Percentiles rank a stretch among this genome's conserved stretches.
phyloP scores from a whole-genome alignment of 1,140 invertebrate genomes.

The Vanessa tameamea region DNA sequence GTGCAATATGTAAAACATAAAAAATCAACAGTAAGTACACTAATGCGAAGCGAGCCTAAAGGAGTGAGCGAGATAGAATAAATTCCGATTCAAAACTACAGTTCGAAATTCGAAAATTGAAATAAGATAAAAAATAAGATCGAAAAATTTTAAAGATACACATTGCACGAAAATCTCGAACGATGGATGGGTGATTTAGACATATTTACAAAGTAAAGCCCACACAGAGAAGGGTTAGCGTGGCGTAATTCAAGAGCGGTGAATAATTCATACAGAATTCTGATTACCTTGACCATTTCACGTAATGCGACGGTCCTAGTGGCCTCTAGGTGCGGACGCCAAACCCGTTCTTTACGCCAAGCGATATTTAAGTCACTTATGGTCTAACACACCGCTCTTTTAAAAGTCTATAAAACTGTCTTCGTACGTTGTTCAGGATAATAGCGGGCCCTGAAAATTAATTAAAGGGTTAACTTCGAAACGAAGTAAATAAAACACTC shows the following conservation, averaged over 20 bases:
- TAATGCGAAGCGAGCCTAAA: slow-evolving; percentile 35
- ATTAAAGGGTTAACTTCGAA: slow-evolving; percentile 51
- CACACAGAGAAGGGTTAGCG: slow-evolving; percentile 74
- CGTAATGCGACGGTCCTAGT: slow-evolving; percentile 58
- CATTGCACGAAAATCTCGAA: slow-evolving; percentile 39
- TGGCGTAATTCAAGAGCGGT: slow-evolving; percentile 63
- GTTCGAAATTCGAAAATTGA: slow-evolving; percentile 40
- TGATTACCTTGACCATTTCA: slow-evolving; percentile 80
- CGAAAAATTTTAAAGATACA: slow-evolving; percentile 1
- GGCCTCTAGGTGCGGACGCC: slow-evolving; percentile 56
- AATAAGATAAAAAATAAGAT: slow-evolving; percentile 25
- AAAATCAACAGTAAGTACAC: slow-evolving; percentile 16
- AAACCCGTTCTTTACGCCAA: slow-evolving; percentile 59
- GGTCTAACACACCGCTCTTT: slow-evolving; percentile 49
- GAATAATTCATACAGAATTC: slow-evolving; percentile 75
- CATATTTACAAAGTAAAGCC: slow-evolving; percentile 75
- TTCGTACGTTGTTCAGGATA: slow-evolving; percentile 69
- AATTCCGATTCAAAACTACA: slow-evolving; percentile 47
- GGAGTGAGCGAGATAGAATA: slow-evolving; percentile 39
- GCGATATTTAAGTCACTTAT: slow-evolving; percentile 64
- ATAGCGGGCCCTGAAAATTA: slow-evolving; percentile 74
- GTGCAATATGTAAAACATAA: slow-evolving; percentile 6
- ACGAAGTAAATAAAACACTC: slow-evolving; percentile 16
- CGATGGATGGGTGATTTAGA: slow-evolving; percentile 62
- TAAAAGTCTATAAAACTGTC: slow-evolving; percentile 66